These are phyloP conservation scores for Protobothrops flavoviridis DNA, from an alignment of 2,113 vertebrate species.

Conservation along the genomic window DNA sequence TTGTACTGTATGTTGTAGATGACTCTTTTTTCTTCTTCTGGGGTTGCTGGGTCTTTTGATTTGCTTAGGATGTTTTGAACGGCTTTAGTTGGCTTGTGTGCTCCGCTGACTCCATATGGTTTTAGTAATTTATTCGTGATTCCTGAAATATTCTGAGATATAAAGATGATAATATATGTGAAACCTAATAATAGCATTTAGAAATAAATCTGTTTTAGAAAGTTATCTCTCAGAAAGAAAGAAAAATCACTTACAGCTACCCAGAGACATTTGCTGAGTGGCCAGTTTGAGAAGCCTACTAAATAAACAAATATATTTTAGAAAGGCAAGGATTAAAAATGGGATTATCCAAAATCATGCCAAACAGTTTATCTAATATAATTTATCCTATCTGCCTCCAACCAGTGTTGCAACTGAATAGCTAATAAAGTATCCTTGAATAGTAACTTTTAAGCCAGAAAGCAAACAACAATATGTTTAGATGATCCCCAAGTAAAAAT, in stretches of 20 bases:
- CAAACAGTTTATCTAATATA: not conserved
- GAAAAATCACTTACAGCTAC: not conserved
- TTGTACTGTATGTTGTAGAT: not conserved
- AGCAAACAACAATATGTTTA: not conserved
- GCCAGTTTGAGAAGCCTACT: not conserved
- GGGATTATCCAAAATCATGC: too few relatives aligned
- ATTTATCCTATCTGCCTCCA: too few relatives aligned
- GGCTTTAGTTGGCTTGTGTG: not conserved
- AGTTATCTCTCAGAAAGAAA: not conserved
- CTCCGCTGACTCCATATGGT: not conserved
- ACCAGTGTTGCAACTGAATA: not conserved
- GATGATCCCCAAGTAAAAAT: not conserved
- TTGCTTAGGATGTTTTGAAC: not conserved
- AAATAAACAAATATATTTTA: not conserved
- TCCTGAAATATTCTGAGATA: not conserved
- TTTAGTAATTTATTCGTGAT: not conserved
- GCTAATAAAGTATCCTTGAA: not conserved
- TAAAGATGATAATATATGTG: not conserved
- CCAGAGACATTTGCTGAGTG: not conserved
- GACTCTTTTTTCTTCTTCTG: not conserved
- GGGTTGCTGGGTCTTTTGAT: not conserved
- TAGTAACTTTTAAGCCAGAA: not conserved
- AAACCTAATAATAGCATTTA: not conserved
- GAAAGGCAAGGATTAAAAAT: not conserved
- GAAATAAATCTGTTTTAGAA: not conserved